Evolutionary conservation across 1,140 invertebrate genomes (phyloP), one percentile per base, ranked within the genome.

Genomic region (Phymastichus coffea): DNA sequence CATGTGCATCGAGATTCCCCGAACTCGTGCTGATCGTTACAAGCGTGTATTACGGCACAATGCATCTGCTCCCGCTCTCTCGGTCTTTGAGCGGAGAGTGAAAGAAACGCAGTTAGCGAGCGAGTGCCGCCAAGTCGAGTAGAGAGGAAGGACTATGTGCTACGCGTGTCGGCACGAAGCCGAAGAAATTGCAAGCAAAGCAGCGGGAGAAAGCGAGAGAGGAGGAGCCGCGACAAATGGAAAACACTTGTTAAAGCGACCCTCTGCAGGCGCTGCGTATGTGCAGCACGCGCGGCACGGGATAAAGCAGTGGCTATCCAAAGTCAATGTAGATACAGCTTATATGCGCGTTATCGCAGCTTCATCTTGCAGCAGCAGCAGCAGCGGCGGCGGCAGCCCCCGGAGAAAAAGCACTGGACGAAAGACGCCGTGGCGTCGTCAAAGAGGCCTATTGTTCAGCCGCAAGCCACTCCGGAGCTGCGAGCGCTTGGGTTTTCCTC

Each of bases 181-280:
- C 14, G 37, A 19, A 23, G 6, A 46, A 2, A 38, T 17, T 8
- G 12, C 8, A 17, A 26, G 8, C 12, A n/a, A n/a, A n/a, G 8
- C 43, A 3, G 38, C 28, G 9, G 10, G 40, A 61, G 63, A 56
- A 60, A 58, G 63, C 48, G 55, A 49, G 63, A 64, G n/a, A n/a
- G n/a, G n/a, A n/a, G n/a, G n/a, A n/a, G n/a, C n/a, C n/a, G n/a
- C 56, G 63, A 68, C 65, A 70, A 71, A 74, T 75, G 74, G 72
- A 76, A 75, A 77, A 76, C 74, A 76, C 73, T 76, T 76, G 72
- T 76, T 74, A 73, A 70, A 72, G 72, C 70, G 71, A 60, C 64
- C 30, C 15, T 23, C 49, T 12, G 19, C 28, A 7, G 12, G 28
- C 28, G 28, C 28, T n/a, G n/a, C n/a, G n/a, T n/a, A n/a, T n/a